Conservation (phyloP, 2,888 invertebrate species). For the Timandra comae region DNA sequence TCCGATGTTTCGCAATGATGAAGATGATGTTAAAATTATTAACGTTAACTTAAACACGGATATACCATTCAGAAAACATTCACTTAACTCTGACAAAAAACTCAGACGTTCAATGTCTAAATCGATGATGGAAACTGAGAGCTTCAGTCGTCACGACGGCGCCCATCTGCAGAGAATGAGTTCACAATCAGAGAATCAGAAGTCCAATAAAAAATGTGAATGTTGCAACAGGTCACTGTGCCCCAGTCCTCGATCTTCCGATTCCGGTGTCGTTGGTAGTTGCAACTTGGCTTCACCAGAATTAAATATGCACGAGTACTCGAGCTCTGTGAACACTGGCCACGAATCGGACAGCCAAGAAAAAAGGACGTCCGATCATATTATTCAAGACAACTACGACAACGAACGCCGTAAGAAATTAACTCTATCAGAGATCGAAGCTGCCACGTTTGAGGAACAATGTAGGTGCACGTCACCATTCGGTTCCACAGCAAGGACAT, state of each 20-base stretch:
- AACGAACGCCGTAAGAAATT: conserved; percentile 51
- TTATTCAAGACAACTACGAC: conserved; percentile 47
- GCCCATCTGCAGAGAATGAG: conserved; percentile 58
- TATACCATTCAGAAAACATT: conserved; percentile 71
- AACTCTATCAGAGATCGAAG: conserved; percentile 76
- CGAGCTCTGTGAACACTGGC: conserved; percentile 37
- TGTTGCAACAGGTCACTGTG: conserved; percentile 79
- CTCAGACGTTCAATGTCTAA: conserved; percentile 64
- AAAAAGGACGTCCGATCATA: conserved; percentile 40
- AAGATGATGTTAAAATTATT: conserved; percentile 59
- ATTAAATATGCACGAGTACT: conserved; percentile 65
- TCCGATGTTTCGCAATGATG: conserved; percentile 76
- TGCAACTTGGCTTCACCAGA: conserved; percentile 85
- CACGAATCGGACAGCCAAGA: conserved; percentile 59
- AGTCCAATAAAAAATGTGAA: conserved; percentile 63
- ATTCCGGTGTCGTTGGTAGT: conserved; percentile 91
- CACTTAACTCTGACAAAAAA: conserved; percentile 78
- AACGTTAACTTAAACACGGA: conserved; percentile 60
- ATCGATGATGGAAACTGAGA: conserved; percentile 64
- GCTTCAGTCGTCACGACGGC: conserved; percentile 44
- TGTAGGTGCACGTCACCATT: conserved; percentile 85
- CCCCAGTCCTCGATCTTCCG: conserved; percentile 85
- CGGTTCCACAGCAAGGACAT: conserved; percentile 83
- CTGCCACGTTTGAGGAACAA: conserved; percentile 80
- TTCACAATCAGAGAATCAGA: conserved; percentile 61